Conservation (phyloP, 2,888 invertebrate species). For the Eilema griseolum region DNA sequence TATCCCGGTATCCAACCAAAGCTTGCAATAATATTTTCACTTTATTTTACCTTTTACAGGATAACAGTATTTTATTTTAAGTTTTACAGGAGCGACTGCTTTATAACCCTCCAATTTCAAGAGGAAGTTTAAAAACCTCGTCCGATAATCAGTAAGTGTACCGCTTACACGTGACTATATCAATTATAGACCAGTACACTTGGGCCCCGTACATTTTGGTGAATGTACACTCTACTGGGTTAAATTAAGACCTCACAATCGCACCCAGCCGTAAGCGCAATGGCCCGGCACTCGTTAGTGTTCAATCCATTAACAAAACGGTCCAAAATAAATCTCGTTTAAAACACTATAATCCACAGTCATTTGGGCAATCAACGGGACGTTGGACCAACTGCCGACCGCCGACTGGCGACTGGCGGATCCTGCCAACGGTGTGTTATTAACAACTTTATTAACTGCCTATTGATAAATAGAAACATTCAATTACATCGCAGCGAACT, state of each 20-base stretch:
- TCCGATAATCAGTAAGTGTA: too few relatives aligned
- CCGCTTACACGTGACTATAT: too few relatives aligned
- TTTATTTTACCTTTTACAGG: too few relatives aligned
- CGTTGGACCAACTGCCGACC: neutral
- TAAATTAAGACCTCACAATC: neutral
- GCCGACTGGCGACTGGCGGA: neutral
- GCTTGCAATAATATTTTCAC: too few relatives aligned
- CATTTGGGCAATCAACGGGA: constrained; percentile 15
- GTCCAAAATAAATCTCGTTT: neutral
- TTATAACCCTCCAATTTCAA: too few relatives aligned
- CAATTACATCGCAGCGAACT: constrained; percentile 18
- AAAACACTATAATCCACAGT: constrained; percentile 9
- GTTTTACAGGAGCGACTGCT: too few relatives aligned
- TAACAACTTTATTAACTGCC: constrained; percentile 24
- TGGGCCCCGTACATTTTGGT: too few relatives aligned
- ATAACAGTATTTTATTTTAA: too few relatives aligned
- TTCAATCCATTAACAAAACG: constrained; percentile 8
- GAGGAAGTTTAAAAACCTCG: too few relatives aligned
- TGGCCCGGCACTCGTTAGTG: neutral
- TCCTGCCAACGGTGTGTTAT: constrained; percentile 6
- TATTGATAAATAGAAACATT: constrained; percentile 23
- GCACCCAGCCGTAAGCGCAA: neutral
- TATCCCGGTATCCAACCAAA: too few relatives aligned
- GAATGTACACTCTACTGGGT: too few relatives aligned
- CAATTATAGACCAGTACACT: too few relatives aligned